A percentile compares a stretch with the other conserved stretches of the same genome.
phyloP scores from a whole-genome alignment of 2,113 vertebrate genomes.

The Osmerus mordax region DNA sequence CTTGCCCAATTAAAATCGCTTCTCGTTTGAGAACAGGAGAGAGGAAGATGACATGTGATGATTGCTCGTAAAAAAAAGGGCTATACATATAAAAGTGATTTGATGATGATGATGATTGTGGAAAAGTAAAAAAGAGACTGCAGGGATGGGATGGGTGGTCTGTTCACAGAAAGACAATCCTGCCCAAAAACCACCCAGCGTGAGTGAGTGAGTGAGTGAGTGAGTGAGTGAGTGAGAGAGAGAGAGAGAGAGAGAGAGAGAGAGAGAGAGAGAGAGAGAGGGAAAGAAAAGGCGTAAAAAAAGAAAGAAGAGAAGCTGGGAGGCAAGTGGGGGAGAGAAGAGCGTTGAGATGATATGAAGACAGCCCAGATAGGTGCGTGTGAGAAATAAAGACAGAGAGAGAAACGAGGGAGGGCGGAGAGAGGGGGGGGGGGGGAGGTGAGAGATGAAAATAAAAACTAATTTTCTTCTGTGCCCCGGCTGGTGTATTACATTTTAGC shows the following conservation, averaged over 20 bases:
- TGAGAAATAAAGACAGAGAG: background rate
- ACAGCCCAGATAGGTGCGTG: background rate
- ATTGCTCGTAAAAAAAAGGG: too few species aligned
- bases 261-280: background rate
- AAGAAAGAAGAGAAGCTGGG: background rate
- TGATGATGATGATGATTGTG: too few species aligned
- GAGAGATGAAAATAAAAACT: conserved; percentile 44
- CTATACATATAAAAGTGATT: too few species aligned
- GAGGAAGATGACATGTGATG: too few species aligned
- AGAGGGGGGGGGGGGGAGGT: background rate
- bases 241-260: background rate
- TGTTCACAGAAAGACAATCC: too few species aligned
- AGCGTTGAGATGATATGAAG: background rate
- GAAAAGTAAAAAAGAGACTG: too few species aligned
- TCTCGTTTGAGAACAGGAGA: too few species aligned
- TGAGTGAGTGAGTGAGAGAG: too few species aligned
- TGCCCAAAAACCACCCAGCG: too few species aligned
- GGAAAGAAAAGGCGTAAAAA: background rate
- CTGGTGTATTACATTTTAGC: conserved; percentile 54
- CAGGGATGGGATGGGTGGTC: too few species aligned
- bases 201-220: too few species aligned
- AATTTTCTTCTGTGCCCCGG: conserved; percentile 48
- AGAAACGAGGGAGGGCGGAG: background rate
- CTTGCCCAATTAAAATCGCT: too few species aligned
- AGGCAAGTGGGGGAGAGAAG: background rate